Percentiles rank a stretch among this genome's conserved stretches.
phyloP scores from a whole-genome alignment of 1,140 invertebrate species.

The Panulirus ornatus region DNA sequence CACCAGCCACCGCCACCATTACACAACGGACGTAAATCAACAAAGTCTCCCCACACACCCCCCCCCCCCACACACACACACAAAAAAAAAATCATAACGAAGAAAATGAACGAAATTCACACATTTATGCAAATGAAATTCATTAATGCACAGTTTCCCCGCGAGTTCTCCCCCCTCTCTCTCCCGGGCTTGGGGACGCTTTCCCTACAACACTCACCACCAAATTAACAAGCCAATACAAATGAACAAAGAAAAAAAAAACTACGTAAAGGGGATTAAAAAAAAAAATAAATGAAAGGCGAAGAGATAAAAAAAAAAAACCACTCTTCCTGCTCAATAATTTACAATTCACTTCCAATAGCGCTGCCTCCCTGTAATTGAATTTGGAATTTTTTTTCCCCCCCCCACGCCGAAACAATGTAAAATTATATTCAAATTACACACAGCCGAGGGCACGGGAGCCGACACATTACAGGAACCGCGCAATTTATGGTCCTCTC shows the following conservation, averaged over 20 bases:
- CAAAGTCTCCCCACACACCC: not conserved
- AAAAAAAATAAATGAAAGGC: not conserved
- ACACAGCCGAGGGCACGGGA: too few relatives aligned
- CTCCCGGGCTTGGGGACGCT: too few relatives aligned
- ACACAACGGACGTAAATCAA: too few relatives aligned
- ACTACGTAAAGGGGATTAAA: not conserved
- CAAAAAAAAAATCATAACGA: slow-evolving; percentile 20
- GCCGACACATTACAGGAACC: not conserved
- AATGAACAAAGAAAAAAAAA: not conserved
- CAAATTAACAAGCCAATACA: slow-evolving; percentile 12
- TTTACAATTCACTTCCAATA: slow-evolving; percentile 36
- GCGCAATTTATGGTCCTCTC: not conserved
- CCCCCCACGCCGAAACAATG: not conserved
- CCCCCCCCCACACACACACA: not conserved
- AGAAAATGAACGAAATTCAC: slow-evolving; percentile 38
- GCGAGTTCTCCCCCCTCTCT: not conserved
- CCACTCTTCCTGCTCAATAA: slow-evolving; percentile 40
- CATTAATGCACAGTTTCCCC: slow-evolving; percentile 7
- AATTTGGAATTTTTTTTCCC: not conserved
- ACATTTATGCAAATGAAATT: slow-evolving; percentile 35
- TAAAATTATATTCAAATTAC: slow-evolving; percentile 19
- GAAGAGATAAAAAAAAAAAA: not conserved
- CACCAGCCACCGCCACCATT: too few relatives aligned
- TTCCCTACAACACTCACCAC: not conserved
- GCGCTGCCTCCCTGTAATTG: slow-evolving; percentile 20